These are phyloP conservation scores for Oreochromis niloticus DNA, from an alignment of 2,113 vertebrate genomes.

Conservation along the genomic window DNA sequence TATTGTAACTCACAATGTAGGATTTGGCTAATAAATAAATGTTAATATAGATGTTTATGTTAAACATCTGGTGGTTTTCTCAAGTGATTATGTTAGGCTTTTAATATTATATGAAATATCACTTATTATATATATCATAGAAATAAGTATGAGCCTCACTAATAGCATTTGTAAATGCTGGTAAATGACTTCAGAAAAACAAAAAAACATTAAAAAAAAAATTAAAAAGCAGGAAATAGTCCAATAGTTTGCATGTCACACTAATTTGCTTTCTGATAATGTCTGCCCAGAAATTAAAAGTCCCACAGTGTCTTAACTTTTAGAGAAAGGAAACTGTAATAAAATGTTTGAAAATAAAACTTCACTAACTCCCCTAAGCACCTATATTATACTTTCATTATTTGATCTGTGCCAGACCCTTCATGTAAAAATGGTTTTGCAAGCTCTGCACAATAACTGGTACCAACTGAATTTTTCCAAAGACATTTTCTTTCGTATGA, in stretches of 20 bases:
- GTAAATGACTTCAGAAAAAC: not conserved
- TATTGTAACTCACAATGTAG: not conserved
- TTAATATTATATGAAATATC: not conserved
- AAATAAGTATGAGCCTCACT: accelerated
- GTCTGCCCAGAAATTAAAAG: not conserved
- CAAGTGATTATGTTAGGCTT: not conserved
- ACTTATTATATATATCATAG: not conserved
- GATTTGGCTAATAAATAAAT: not conserved
- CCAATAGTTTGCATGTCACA: not conserved
- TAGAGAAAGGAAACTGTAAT: not conserved
- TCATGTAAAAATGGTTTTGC: not conserved
- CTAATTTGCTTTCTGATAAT: not conserved
- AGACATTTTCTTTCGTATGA: not conserved
- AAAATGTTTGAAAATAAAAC: not conserved
- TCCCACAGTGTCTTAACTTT: not conserved
- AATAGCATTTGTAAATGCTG: not conserved
- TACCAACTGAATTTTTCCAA: not conserved
- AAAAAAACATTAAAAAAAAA: accelerated
- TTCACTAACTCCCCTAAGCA: not conserved
- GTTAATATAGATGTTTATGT: not conserved
- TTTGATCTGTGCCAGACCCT: not conserved
- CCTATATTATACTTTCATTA: not conserved
- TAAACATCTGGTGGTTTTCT: not conserved
- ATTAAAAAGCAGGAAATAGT: not conserved
- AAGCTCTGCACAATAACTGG: not conserved